Evolutionary conservation across 2,797 vertebrate genomes (phyloP).

Genomic region (Cheirogaleus major): DNA sequence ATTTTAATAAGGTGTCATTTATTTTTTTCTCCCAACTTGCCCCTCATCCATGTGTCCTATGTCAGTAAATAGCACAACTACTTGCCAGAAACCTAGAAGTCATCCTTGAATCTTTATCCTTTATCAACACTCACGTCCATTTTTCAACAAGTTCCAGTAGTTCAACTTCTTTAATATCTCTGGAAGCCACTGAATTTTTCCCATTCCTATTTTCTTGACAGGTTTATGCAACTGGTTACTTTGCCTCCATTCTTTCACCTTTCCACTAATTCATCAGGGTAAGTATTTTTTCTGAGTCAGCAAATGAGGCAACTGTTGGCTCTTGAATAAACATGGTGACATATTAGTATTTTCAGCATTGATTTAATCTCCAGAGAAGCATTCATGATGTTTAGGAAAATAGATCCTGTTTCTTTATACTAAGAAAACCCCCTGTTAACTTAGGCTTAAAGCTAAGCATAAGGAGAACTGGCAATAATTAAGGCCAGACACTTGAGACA

Average conservation of each 20-base stretch:
- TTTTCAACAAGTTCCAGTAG: not conserved
- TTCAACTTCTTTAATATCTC: not conserved
- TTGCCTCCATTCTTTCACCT: not conserved
- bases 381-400: not conserved
- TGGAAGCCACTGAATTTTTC: not conserved
- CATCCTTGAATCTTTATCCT: not conserved
- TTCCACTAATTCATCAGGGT: not conserved
- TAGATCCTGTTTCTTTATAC: not conserved
- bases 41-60: too few species aligned
- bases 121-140: not conserved
- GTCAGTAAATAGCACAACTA: not conserved
- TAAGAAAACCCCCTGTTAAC: not conserved
- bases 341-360: not conserved
- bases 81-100: not conserved
- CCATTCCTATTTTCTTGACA: not conserved
- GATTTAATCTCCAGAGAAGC: not conserved
- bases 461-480: not conserved
- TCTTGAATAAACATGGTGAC: not conserved
- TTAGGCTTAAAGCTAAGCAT: not conserved
- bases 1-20: not conserved
- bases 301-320: not conserved
- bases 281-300: not conserved
- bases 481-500: not conserved
- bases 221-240: not conserved
- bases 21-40: not conserved